Conservation (phyloP, 2,113 vertebrate species). For the Hemichromis elongatus region DNA sequence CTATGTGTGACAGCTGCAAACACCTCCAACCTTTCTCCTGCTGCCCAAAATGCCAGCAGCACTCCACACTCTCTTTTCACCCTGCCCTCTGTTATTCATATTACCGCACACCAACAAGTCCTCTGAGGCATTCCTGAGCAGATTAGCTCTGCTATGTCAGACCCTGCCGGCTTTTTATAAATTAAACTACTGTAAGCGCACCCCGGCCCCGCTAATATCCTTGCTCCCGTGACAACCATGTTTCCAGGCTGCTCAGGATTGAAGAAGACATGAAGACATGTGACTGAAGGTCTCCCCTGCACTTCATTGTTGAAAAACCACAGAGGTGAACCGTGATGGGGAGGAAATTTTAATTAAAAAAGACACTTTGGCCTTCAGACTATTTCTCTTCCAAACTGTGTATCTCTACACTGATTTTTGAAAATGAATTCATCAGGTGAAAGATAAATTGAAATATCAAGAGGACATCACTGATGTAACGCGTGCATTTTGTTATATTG, state of each 20-base stretch:
- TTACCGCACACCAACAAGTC: neutral
- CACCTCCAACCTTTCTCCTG: conserved; percentile 37
- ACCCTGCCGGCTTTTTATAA: neutral
- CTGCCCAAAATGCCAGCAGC: neutral
- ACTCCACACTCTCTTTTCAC: neutral
- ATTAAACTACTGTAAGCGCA: neutral
- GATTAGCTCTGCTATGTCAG: conserved; percentile 51
- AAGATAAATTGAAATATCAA: neutral
- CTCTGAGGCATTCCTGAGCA: neutral
- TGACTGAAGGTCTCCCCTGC: neutral
- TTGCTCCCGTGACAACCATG: conserved; percentile 2
- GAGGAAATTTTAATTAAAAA: neutral
- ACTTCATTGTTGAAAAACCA: neutral
- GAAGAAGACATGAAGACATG: neutral
- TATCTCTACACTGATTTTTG: neutral
- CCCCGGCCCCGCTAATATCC: neutral
- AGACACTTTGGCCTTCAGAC: conserved; percentile 4
- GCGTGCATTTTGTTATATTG: neutral
- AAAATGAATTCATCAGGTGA: neutral
- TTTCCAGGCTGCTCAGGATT: conserved; percentile 1
- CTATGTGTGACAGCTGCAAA: neutral
- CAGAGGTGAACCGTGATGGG: neutral
- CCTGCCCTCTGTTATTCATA: conserved; percentile 3
- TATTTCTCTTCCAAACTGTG: neutral
- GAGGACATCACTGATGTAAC: neutral